Conservation (phyloP, 2,113 vertebrate species). For the Polypterus bichir region DNA sequence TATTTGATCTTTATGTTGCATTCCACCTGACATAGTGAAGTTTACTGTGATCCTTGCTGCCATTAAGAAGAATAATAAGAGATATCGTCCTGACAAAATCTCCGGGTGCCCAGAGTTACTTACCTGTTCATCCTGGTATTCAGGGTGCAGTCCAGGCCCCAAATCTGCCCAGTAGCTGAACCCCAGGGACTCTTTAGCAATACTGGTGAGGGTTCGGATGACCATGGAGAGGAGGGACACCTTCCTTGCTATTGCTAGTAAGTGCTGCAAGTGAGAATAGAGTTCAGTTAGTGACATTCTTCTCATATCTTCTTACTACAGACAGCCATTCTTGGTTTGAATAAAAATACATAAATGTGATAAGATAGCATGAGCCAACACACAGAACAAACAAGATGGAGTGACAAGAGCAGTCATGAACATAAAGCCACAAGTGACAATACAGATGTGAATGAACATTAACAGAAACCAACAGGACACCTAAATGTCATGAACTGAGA, state of each 20-base stretch:
- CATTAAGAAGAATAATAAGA: too few relatives aligned
- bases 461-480: too few relatives aligned
- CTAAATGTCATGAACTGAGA: too few relatives aligned
- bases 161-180: slow-evolving; percentile 13
- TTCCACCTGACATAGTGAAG: too few relatives aligned
- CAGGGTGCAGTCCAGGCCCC: neutral
- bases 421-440: neutral
- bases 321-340: too few relatives aligned
- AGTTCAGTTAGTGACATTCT: neutral
- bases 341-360: too few relatives aligned
- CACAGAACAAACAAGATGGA: too few relatives aligned
- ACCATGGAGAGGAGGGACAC: neutral
- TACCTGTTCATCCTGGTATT: neutral
- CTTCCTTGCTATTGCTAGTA: slow-evolving; percentile 3
- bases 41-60: too few relatives aligned
- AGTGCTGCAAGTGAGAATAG: neutral
- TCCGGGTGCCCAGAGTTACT: neutral
- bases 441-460: neutral
- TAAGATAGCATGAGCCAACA: too few relatives aligned
- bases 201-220: slow-evolving; percentile 7
- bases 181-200: slow-evolving; percentile 9
- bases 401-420: neutral
- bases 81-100: neutral
- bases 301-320: neutral
- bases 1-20: too few relatives aligned